A percentile compares a stretch with the other conserved stretches of the same genome.
These are phyloP conservation scores for Uloborus diversus DNA, from an alignment of 1,140 invertebrate species.

Conservation along the genomic window DNA sequence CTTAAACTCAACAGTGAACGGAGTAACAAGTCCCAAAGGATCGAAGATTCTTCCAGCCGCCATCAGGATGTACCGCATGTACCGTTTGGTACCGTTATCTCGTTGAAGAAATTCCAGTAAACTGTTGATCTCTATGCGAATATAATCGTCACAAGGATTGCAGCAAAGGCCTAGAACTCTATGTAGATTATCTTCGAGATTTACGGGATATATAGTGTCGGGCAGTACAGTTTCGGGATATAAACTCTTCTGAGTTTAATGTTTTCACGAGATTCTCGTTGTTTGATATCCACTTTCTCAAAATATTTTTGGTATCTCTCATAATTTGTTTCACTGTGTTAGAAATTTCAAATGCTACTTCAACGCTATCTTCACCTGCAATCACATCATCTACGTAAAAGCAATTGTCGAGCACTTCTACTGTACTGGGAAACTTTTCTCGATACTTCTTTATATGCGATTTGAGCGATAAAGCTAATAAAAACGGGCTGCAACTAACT, in stretches of 20 bases:
- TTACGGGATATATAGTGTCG: no score
- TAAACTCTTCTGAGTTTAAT: not conserved
- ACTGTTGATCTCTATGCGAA: not conserved
- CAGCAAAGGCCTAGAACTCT: not conserved
- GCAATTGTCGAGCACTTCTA: conserved; percentile 3
- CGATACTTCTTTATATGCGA: not conserved
- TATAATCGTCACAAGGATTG: not conserved
- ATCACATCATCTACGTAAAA: conserved; percentile 16
- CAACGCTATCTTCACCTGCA: not conserved
- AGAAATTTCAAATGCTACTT: not conserved
- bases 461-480: not conserved
- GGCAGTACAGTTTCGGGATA: not conserved
- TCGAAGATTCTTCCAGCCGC: not conserved
- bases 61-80: no score
- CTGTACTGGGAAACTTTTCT: not conserved
- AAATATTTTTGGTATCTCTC: not conserved
- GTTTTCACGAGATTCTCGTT: not conserved
- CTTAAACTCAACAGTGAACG: no score
- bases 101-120: not conserved
- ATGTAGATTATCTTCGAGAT: no score
- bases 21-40: not conserved
- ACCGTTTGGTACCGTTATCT: not conserved
- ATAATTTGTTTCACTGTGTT: not conserved
- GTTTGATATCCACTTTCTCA: not conserved
- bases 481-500: not conserved